Evolutionary conservation across 2,888 invertebrate genomes (phyloP), one percentile per base, ranked within the genome.

Genomic region (Napeogenes inachia): DNA sequence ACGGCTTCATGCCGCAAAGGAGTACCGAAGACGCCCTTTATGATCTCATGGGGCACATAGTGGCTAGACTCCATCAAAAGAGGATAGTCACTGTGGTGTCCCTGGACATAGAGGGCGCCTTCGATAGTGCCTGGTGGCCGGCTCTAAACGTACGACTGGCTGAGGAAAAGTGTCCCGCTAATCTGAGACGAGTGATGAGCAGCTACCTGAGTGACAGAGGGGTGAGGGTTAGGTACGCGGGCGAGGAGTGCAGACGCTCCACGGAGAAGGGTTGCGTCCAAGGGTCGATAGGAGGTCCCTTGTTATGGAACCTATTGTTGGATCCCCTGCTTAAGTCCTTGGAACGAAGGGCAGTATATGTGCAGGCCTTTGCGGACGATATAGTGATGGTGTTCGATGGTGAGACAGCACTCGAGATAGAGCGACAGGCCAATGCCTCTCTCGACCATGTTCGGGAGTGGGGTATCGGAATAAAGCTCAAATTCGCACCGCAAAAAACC

Each of bases 121-220:
- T 77, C 54, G 75, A 77, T 56, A 70, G 60, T 54, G 74, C 75
- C 1, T 76, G 73, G 75, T 75, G 74, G 74, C 74, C 73, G 2
- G 56, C 57, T 1, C 63, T 72, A 3, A 63, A 57, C 35, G 4
- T 54, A 4, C 57, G 67, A 33, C 56, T 72, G 8, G 62, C 50
- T 4, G 46, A 56, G 2, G 61, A 63, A 55, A 53, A 57, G 2
- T 70, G 66, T 13, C 73, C 71, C 0, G 13, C 21, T 8, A 47
- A 21, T 30, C 21, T 47, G 21, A 47, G 47, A 47, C 21, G 5
- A 6, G 47, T 47, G 21, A 4, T 57, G 2, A 30, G 35, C 47
- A 47, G 35, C 3, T 68, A 69, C 59, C 59, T 69, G 0, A 13
- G 30, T 1, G 53, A 61, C 55, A 30, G 67, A 10, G 61, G 33